phyloP scores from a whole-genome alignment of 2,888 invertebrate species.

The Drosophila atripex region DNA sequence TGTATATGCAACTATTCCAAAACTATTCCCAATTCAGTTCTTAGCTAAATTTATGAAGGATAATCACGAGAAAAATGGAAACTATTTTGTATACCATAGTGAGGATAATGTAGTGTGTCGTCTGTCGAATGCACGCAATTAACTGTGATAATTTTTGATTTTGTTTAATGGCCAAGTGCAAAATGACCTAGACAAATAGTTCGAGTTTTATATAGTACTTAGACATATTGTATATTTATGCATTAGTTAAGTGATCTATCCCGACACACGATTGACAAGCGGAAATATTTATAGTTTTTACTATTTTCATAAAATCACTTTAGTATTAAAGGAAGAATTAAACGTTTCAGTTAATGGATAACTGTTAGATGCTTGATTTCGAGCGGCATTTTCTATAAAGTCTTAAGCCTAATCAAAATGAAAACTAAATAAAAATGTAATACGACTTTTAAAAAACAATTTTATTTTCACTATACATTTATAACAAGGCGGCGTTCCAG shows the following conservation, averaged over 20 bases:
- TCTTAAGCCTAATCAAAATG: constrained; percentile 20
- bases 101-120: constrained; percentile 45
- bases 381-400: constrained; percentile 28
- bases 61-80: constrained; percentile 29
- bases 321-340: constrained; percentile 40
- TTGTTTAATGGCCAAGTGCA: constrained; percentile 65
- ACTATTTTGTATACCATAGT: constrained; percentile 49
- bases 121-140: constrained; percentile 74
- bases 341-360: constrained; percentile 30
- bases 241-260: constrained; percentile 45
- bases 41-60: constrained; percentile 46
- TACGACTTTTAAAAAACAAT: constrained; percentile 33
- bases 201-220: constrained; percentile 49
- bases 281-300: constrained; percentile 12
- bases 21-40: constrained; percentile 60
- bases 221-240: constrained; percentile 50
- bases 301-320: constrained; percentile 45
- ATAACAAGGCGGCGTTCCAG: constrained; percentile 20
- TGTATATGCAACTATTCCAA: constrained; percentile 72
- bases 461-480: constrained; percentile 32
- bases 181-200: constrained; percentile 55
- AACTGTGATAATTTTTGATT: constrained; percentile 77
- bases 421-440: constrained; percentile 34
- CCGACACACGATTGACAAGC: constrained; percentile 16
- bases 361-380: constrained; percentile 17